phyloP scores from a whole-genome alignment of 2,797 vertebrate genomes.

The Hippopotamyrus pictus region DNA sequence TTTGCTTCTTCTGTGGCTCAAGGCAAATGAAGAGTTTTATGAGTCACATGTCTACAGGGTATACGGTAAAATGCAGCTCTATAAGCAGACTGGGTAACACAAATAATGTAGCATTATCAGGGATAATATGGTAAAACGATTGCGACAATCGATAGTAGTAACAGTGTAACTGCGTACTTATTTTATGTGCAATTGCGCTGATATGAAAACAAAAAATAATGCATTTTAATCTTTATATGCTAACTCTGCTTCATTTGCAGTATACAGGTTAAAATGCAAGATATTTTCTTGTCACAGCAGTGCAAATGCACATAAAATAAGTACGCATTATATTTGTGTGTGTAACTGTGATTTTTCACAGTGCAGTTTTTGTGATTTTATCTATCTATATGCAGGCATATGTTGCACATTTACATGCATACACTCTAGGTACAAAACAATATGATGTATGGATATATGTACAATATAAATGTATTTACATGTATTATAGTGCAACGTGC shows the following conservation, averaged over 20 bases:
- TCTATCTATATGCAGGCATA: neutral
- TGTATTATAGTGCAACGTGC: neutral
- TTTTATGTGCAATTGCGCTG: neutral
- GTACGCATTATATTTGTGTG: neutral
- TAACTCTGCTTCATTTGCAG: neutral
- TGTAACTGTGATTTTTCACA: neutral
- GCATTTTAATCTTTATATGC: neutral
- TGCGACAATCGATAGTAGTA: neutral
- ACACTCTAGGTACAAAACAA: neutral
- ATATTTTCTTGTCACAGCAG: neutral
- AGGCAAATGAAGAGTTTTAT: neutral
- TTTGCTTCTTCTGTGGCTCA: neutral
- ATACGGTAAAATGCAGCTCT: neutral
- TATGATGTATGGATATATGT: neutral
- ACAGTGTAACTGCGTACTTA: neutral
- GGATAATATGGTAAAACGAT: neutral
- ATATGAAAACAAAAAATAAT: neutral
- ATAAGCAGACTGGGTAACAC: neutral
- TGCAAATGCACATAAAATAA: neutral
- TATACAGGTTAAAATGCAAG: neutral
- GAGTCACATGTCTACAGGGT: neutral
- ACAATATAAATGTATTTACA: neutral
- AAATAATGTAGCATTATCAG: neutral
- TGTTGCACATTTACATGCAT: neutral
- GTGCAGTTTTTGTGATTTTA: too few species aligned